Evolutionary conservation across 2,888 invertebrate genomes (phyloP).

Genomic region (Drosophila anomalata): DNA sequence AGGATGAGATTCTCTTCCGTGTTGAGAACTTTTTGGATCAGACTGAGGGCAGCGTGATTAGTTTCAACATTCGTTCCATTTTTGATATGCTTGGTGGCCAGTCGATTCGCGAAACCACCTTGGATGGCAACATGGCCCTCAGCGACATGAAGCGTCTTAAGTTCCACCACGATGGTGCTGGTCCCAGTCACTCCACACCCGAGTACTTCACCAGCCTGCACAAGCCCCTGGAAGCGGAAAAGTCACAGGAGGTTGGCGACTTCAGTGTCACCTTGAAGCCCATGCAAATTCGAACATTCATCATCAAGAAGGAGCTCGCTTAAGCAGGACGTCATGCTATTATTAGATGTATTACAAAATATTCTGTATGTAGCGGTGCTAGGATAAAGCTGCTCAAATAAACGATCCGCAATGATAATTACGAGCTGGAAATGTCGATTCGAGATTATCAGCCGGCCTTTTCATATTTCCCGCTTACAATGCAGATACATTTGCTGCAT

Average conservation of each 20-base stretch:
- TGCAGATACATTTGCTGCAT: conserved; percentile 38
- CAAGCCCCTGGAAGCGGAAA: conserved; percentile 51
- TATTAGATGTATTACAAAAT: conserved; percentile 1
- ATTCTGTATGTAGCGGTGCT: not conserved
- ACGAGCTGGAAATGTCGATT: conserved; percentile 20
- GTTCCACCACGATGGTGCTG: conserved; percentile 66
- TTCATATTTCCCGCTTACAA: conserved; percentile 33
- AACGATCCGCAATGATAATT: conserved; percentile 27
- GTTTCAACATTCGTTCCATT: conserved; percentile 82
- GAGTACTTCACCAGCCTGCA: conserved; percentile 65
- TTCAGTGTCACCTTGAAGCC: conserved; percentile 55
- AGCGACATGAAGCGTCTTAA: conserved; percentile 83
- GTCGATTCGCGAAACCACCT: conserved; percentile 86
- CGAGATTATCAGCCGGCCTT: conserved; percentile 32
- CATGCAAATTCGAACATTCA: conserved; percentile 35
- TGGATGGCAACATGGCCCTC: conserved; percentile 88
- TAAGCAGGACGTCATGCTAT: not conserved
- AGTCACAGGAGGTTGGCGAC: conserved; percentile 52
- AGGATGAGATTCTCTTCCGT: conserved; percentile 87
- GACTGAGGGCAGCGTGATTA: conserved; percentile 84
- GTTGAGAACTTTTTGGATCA: conserved; percentile 90
- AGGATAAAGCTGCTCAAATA: not conserved
- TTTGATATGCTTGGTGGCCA: conserved; percentile 86
- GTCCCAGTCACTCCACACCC: conserved; percentile 15
- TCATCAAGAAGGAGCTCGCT: conserved; percentile 13